Conservation (phyloP, 92 coral and sea anemone genomes). For the Epizoanthus rinbou region DNA sequence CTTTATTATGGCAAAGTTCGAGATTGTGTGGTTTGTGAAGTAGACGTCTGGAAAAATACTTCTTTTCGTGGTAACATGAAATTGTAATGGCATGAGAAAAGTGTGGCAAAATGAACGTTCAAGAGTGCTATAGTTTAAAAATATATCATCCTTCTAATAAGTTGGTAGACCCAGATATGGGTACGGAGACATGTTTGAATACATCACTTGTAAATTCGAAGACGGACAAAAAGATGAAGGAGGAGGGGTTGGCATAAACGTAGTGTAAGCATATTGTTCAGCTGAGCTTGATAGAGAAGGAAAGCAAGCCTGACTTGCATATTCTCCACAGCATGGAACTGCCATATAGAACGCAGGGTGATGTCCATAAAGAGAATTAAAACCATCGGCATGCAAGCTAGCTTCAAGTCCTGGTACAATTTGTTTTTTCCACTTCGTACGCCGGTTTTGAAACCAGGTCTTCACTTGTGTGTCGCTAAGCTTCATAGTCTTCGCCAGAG, state of each 20-base stretch:
- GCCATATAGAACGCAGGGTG: conserved; percentile 43
- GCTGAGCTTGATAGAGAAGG: conserved; percentile 15
- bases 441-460: conserved; percentile 96
- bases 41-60: conserved; percentile 29
- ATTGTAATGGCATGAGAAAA: background rate
- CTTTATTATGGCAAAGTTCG: background rate
- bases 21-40: background rate
- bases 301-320: conserved; percentile 36
- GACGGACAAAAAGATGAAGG: conserved; percentile 86
- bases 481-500: conserved; percentile 85
- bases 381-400: conserved; percentile 69
- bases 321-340: conserved; percentile 54
- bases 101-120: conserved; percentile 3
- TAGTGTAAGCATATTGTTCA: conserved; percentile 24
- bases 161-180: conserved; percentile 58
- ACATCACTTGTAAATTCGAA: conserved; percentile 90
- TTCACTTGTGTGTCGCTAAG: conserved; percentile 97
- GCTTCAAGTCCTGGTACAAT: conserved; percentile 87
- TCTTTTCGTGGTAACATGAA: background rate
- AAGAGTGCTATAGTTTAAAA: background rate
- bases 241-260: conserved; percentile 56
- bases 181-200: conserved; percentile 85
- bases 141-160: background rate
- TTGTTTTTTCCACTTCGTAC: conserved; percentile 99
- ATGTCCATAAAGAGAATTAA: conserved; percentile 66